These are phyloP conservation scores for Myotis vivesi DNA, from an alignment of 2,797 vertebrate species.

Conservation along the genomic window DNA sequence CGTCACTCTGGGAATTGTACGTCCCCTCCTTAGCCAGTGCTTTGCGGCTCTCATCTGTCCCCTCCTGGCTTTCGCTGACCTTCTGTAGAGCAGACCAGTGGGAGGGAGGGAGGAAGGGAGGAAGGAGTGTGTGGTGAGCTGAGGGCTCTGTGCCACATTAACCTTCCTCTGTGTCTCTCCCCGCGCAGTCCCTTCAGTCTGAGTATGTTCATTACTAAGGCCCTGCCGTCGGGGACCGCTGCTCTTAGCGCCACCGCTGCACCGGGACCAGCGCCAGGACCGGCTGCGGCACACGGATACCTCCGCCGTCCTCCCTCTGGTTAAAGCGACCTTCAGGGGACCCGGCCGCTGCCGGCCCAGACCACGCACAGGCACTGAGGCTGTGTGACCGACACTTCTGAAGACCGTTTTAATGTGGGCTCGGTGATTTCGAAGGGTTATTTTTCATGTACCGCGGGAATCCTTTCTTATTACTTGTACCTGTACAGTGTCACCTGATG, in stretches of 20 bases:
- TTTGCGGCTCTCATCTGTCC: neutral
- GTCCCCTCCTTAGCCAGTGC: neutral
- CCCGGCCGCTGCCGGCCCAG: constrained; percentile 6
- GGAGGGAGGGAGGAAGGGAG: too few species aligned
- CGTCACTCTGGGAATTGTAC: neutral
- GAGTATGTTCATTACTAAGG: constrained; percentile 93
- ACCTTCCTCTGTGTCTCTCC: constrained; percentile 81
- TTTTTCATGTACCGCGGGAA: constrained; percentile 82
- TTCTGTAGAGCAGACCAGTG: too few species aligned
- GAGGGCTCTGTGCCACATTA: constrained; percentile 66
- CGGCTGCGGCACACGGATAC: neutral
- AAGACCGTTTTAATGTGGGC: constrained; percentile 76
- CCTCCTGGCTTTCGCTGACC: too few species aligned
- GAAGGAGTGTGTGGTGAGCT: neutral
- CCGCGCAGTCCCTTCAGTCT: constrained; percentile 94
- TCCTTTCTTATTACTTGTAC: constrained; percentile 80
- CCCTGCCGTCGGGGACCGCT: constrained; percentile 81
- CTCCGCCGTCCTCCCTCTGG: constrained; percentile 61
- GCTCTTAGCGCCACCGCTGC: constrained; percentile 34
- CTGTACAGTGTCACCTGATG: constrained; percentile 84
- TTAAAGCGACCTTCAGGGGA: constrained; percentile 41
- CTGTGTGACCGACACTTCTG: constrained; percentile 72
- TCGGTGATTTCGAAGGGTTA: constrained; percentile 75
- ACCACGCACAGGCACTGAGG: constrained; percentile 83
- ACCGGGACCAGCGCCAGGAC: too few species aligned